phyloP scores from a whole-genome alignment of 2,113 vertebrate species.

The Hemichromis elongatus region DNA sequence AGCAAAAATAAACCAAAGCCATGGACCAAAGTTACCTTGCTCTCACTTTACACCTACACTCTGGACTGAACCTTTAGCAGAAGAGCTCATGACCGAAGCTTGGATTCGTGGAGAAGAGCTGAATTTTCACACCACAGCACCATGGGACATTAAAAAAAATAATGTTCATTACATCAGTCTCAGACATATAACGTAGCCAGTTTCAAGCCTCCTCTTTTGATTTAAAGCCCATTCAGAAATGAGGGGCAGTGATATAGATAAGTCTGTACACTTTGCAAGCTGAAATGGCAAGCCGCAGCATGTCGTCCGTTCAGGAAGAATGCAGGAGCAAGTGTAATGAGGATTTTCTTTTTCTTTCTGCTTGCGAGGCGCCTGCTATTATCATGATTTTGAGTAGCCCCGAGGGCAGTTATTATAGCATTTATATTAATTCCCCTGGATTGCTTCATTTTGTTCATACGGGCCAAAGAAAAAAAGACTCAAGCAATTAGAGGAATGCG shows the following conservation, averaged over 20 bases:
- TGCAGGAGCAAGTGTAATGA: slow-evolving; percentile 70
- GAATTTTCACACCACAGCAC: slow-evolving; percentile 2
- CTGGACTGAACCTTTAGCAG: slow-evolving; percentile 13
- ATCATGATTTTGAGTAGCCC: slow-evolving; percentile 61
- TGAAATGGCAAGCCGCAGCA: slow-evolving; percentile 59
- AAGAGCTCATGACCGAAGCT: not conserved
- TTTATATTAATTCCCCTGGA: slow-evolving; percentile 71
- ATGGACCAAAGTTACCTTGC: slow-evolving; percentile 30
- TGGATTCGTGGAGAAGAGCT: slow-evolving; percentile 7
- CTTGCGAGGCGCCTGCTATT: slow-evolving; percentile 72
- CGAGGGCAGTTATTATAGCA: slow-evolving; percentile 71
- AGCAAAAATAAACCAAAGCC: slow-evolving; percentile 43
- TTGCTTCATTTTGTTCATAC: slow-evolving; percentile 68
- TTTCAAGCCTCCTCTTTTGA: not conserved
- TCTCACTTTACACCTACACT: slow-evolving; percentile 38
- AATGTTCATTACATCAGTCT: slow-evolving; percentile 26
- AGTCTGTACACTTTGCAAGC: slow-evolving; percentile 35
- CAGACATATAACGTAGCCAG: slow-evolving; percentile 10
- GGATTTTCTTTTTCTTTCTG: slow-evolving; percentile 59
- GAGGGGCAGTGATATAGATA: slow-evolving; percentile 31
- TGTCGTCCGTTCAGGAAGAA: slow-evolving; percentile 60
- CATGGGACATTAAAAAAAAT: not conserved
- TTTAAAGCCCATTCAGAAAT: slow-evolving; percentile 27
- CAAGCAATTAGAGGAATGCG: slow-evolving; percentile 41
- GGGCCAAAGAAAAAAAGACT: slow-evolving; percentile 46